These are phyloP conservation scores for Parazoanthus darwini DNA, from an alignment of 92 coral and sea anemone species.

Conservation along the genomic window DNA sequence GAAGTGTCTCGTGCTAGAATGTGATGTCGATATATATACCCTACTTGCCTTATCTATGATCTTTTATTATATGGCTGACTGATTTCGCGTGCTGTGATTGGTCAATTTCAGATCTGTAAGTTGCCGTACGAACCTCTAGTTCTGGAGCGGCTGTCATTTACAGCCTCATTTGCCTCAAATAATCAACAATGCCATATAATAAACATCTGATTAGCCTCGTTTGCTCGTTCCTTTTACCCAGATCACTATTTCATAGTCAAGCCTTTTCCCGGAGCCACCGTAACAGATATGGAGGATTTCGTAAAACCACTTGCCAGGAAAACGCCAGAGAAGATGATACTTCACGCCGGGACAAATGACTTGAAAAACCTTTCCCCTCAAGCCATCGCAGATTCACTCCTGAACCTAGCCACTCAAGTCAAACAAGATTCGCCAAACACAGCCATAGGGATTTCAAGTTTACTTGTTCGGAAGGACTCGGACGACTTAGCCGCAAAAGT, in stretches of 20 bases:
- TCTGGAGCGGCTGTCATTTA: no score
- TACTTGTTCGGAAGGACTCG: background rate
- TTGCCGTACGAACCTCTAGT: no score
- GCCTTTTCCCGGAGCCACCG: constrained; percentile 40
- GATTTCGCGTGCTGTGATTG: no score
- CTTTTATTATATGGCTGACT: no score
- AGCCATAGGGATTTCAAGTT: constrained; percentile 28
- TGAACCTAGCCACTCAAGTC: constrained; percentile 42
- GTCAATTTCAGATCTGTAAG: no score
- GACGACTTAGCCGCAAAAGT: background rate
- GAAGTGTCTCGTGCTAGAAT: no score
- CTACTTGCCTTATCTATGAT: no score
- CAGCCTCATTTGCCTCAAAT: no score
- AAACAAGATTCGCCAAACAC: constrained; percentile 45
- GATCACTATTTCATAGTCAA: constrained; percentile 25
- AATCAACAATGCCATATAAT: no score
- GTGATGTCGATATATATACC: no score
- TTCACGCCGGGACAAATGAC: constrained; percentile 46
- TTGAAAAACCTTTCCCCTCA: constrained; percentile 32
- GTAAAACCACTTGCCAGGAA: constrained; percentile 21
- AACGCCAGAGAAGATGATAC: constrained; percentile 26
- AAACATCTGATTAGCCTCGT: no score
- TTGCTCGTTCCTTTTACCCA: background rate
- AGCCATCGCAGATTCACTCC: constrained; percentile 34
- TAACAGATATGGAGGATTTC: constrained; percentile 36